Base-by-base conservation (phyloP, 2,797 vertebrate species). In the Thaleichthys pacificus region DNA sequence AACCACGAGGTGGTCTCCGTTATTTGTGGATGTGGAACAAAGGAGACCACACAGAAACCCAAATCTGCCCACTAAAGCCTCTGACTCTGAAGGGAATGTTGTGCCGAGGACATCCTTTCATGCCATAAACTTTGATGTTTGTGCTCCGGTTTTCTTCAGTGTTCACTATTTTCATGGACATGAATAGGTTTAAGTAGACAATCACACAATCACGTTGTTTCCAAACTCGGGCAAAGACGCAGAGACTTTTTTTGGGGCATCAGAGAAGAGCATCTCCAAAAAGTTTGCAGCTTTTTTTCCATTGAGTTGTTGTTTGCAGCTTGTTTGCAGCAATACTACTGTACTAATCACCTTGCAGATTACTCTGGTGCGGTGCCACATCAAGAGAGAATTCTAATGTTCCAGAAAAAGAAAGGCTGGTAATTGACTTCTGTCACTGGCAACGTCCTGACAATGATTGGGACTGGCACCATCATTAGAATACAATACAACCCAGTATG, bases 401-500 rank as follows among this genome's bases (percentile, higher is more conserved):
- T 5, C 26, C 77, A 71, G 73, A 79, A 70, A 73, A 73, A 77
- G 83, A 87, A 83, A 87, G 83, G 78, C 82, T 88, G 69, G 84
- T 84, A 84, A 88, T 79, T 80, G 73, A 83, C 82, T 87, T 84
- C 76, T 68, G 42, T 82, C 72, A 72, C 63, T 78, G 84, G 84
- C 76, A 86, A 82, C 77, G 78, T 56, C 66, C 85, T 92, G 88
- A 92, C 76, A 85, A 71, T 91, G 86, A 91, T 91, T 90, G 86
- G 83, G 82, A 82, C 74, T 84, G 88, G 87, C 91, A 90, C 78
- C 74, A 80, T 87, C 83, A 90, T 92, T 91, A 92, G 84, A 90
- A 86, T 79, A 90, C 81, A 83, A 82, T 24, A 42, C 57, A 61
- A 35, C 82, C 79, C 80, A 82, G 83, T 84, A 86, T 82, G 87